Conservation (phyloP, 2,888 invertebrate genomes). For the Steinernema carpocapsae region DNA sequence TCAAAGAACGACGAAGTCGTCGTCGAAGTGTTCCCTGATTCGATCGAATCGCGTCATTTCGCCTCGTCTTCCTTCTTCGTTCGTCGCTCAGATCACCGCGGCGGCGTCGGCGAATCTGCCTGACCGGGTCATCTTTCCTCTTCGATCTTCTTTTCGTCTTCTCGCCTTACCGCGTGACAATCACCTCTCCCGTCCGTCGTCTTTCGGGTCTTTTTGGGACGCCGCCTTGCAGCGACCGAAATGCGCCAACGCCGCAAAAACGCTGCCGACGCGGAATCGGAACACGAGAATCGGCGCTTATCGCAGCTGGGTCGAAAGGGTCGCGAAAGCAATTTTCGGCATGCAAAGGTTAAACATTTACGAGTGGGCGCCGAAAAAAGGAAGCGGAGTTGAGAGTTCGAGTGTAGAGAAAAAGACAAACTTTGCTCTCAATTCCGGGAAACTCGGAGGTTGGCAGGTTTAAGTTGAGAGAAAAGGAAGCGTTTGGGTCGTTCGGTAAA, state of each 20-base stretch:
- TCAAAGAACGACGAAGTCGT: no score
- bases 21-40: no score
- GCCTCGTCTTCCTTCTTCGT: no score
- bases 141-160: no score
- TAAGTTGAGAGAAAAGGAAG: no score
- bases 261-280: no score
- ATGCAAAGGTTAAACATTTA: constrained; percentile 6
- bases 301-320: neutral
- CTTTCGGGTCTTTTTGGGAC: no score
- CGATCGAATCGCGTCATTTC: no score
- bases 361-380: constrained; percentile 30
- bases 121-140: constrained; percentile 15
- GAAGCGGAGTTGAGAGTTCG: neutral
- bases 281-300: constrained; percentile 11
- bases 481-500: no score
- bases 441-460: no score
- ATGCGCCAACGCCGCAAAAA: constrained; percentile 8
- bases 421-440: no score
- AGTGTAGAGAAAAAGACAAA: no score
- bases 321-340: neutral
- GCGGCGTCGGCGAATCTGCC: neutral
- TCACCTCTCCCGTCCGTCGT: neutral
- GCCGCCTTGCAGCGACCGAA: neutral
- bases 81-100: neutral
- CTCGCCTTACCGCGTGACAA: neutral